Base-by-base conservation (phyloP, 2,888 invertebrate genomes). In the Morpho achilles region DNA sequence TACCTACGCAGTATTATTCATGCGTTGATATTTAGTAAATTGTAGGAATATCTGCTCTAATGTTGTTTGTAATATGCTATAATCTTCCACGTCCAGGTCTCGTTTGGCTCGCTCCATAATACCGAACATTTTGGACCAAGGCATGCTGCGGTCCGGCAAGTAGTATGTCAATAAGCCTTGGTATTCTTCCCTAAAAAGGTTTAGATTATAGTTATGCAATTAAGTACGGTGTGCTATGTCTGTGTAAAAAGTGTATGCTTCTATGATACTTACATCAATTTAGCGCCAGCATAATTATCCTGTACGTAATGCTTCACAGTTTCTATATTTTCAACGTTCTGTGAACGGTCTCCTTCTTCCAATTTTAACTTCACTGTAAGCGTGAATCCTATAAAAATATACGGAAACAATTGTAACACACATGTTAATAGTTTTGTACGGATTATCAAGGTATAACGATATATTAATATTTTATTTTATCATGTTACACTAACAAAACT, bases 1-100 rank as follows among this genome's bases (percentile, higher is more conserved):
- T 32, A 5, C 3, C 32, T 32, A 32, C 5, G 5, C 3, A 32
- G 32, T 32, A 32, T 32, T 32, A 32, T 32, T 32, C 5, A 32
- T 32, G 41, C 69, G 70, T 67, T 88, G 89, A 61, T 88, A 88
- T 67, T 94, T 93, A 1, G 94, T 94, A 72, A 95, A 94, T 65
- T 93, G 92, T 53, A 95, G 76, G 79, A 95, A 94, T 65, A 96
- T 94, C 84, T 96, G 96, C 79, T 96, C 96, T 43, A 96, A 83
- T 0, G 95, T 94, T 0, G 96, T 95, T 81, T 96, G 96, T 56
- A 94, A 94, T 53, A 97, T 93, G 48, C 93, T 94, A 79, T 96
- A 97, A 77, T 96, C 96, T 72, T 95, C 95, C 8, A 96, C 91
- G 56, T 92, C 88, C 0, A 93, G 81, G 7, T 80, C 73, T 2